Evolutionary conservation across 1,140 invertebrate species (phyloP).

Genomic region (Akabosia matsudoensis): DNA sequence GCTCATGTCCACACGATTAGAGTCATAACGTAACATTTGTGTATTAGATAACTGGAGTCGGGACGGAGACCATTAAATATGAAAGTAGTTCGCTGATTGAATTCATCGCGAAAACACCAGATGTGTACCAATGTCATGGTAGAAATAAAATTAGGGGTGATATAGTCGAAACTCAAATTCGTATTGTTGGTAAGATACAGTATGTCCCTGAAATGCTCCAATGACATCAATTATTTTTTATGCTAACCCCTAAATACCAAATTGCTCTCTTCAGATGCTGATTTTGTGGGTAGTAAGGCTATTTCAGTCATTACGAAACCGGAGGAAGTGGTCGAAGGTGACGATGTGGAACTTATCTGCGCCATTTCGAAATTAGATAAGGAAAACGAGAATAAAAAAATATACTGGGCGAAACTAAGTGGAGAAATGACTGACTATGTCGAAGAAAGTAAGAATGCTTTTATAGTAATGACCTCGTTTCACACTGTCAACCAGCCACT

Average conservation of each 20-base stretch:
- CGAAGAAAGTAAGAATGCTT: neutral
- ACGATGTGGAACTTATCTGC: conserved; percentile 31
- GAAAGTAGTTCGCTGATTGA: neutral
- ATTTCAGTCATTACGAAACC: conserved; percentile 21
- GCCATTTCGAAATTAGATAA: conserved; percentile 26
- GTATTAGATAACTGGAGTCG: neutral
- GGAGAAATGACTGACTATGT: neutral
- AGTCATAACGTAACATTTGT: no score
- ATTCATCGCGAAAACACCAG: conserved; percentile 19
- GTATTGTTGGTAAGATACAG: conserved; percentile 16
- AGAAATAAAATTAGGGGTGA: neutral
- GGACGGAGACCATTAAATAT: neutral
- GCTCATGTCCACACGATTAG: no score
- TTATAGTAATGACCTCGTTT: no score
- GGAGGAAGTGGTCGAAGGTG: conserved; percentile 22
- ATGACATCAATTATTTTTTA: neutral
- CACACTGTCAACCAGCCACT: no score
- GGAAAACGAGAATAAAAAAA: neutral
- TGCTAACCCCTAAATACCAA: neutral
- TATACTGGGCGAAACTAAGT: neutral
- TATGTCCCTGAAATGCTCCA: neutral
- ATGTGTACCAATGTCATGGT: neutral
- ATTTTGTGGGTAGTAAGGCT: conserved; percentile 29
- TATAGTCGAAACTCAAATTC: neutral
- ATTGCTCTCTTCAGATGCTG: conserved; percentile 24